Evolutionary conservation across 2,888 invertebrate genomes (phyloP).

Genomic region (Imbricaverruca yamaguchii): DNA sequence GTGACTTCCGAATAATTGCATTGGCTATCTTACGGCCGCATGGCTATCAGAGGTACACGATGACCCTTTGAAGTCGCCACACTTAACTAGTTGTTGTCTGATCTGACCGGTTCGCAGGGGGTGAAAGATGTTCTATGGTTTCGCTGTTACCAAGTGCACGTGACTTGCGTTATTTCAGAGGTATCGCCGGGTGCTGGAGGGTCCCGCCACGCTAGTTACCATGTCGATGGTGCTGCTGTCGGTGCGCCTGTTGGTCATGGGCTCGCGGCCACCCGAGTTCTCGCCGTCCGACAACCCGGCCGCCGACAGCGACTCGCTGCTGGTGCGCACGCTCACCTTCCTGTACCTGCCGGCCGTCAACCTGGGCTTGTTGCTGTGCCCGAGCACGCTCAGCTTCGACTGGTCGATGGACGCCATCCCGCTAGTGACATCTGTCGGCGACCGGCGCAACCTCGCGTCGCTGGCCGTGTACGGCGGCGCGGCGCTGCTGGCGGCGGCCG

Average conservation of each 20-base stretch:
- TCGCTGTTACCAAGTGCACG: too few relatives aligned
- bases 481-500: slow-evolving; percentile 33
- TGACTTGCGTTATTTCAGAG: slow-evolving; percentile 34
- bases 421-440: slow-evolving; percentile 65
- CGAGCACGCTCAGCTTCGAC: slow-evolving; percentile 85
- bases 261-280: slow-evolving; percentile 57
- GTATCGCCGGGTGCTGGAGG: slow-evolving; percentile 39
- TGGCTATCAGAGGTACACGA: too few relatives aligned
- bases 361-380: slow-evolving; percentile 75
- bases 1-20: too few relatives aligned
- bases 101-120: too few relatives aligned
- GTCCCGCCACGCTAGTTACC: slow-evolving; percentile 48
- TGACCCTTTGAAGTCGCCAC: too few relatives aligned
- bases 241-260: slow-evolving; percentile 68
- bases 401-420: slow-evolving; percentile 99
- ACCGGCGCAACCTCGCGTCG: slow-evolving; percentile 69
- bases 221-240: slow-evolving; percentile 61
- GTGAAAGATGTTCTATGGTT: too few relatives aligned
- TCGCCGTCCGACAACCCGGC: slow-evolving; percentile 94
- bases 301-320: slow-evolving; percentile 69
- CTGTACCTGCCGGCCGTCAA: slow-evolving; percentile 86
- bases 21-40: too few relatives aligned
- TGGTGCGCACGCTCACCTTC: slow-evolving; percentile 82
- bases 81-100: too few relatives aligned
- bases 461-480: slow-evolving; percentile 58